Evolutionary conservation across 2,888 invertebrate genomes (phyloP), one percentile per base, ranked within the genome.

Genomic region (Drosophila anomalata): DNA sequence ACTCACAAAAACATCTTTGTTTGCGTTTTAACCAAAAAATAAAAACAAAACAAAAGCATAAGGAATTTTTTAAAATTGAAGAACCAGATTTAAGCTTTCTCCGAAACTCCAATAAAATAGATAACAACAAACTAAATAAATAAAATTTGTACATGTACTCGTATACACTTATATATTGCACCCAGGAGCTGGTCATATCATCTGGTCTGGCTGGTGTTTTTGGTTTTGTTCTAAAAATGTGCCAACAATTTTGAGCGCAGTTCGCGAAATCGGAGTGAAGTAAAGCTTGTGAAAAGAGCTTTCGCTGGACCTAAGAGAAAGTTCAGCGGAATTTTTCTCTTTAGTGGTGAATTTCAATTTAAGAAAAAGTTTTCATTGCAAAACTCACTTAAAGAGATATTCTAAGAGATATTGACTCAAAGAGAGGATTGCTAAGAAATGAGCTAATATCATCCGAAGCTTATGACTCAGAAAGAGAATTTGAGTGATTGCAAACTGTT

Each of bases 191-290:
- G 58, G 33, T 55, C 51, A 52, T 22, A 54, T 68, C 67, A 59
- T 68, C 58, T 74, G 79, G 29, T 29, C 29, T 29, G 9, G 29
- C 29, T 29, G 29, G 9, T 58, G 66, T 57, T 51, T 65, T 53
- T 67, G 60, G 65, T 65, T 70, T 41, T 83, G 81, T 83, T 69
- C 81, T 82, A 71, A 65, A 86, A 86, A 76, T 83, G 78, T 76
- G 63, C 77, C 73, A 83, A 86, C 79, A 63, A 47, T 47, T 44
- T 46, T 72, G 53, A 76, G 41, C 41, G 24, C 14, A 31, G 22
- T 51, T 52, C 9, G 22, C 42, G 12, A 42, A 76, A 54, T 20
- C 12, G 29, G 39, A 52, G 39, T 63, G 59, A 70, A 44, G 44
- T 62, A 54, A 65, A 66, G 66, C 66, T 66, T 41, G 66, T 33